Base-by-base conservation (phyloP, 2,797 vertebrate genomes). In the Bradypus variegatus region DNA sequence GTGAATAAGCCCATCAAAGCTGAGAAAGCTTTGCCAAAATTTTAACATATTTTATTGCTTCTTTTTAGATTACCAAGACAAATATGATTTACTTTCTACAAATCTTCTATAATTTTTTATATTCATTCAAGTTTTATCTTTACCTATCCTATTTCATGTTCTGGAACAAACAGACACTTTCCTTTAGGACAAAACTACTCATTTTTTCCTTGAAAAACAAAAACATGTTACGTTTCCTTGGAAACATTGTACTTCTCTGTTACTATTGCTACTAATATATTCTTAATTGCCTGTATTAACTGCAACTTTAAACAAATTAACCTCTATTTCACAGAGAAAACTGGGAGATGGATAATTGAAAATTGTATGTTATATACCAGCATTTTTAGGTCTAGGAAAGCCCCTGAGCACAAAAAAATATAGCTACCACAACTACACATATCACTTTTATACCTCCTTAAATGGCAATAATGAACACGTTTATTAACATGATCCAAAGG, bases 21-120 rank as follows among this genome's bases (percentile, higher is more conserved):
- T 69, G 65, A 67, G 87, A 65, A 72, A 75, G 75, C 36, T 88
- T 88, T 79, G 89, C 89, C 87, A 95, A 93, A 85, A 90, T 82
- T 79, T 93, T 87, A 94, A 85, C 90, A 92, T 92, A 92, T 95
- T 93, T 92, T 88, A 88, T 95, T 90, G 45, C 92, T 95, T 93
- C 80, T 62, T 94, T 83, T 94, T 65, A 91, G 82, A 88, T 50
- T 90, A 93, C 58, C 60, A 86, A n/a, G 38, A 77, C 86, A 94
- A 93, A 83, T 86, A 55, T 50, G n/a, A 23, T 50, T 93, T 65
- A 29, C 62, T 76, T 80, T 95, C 69, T 45, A 77, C 80, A 86
- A 94, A 84, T 33, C 1, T 53, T 91, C 29, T 38, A 64, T 11
- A 58, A 6, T 90, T 89, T 91, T 86, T 62, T 64, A 14, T n/a